phyloP scores from a whole-genome alignment of 64 coral and sea anemone species.

The Pocillopora verrucosa region DNA sequence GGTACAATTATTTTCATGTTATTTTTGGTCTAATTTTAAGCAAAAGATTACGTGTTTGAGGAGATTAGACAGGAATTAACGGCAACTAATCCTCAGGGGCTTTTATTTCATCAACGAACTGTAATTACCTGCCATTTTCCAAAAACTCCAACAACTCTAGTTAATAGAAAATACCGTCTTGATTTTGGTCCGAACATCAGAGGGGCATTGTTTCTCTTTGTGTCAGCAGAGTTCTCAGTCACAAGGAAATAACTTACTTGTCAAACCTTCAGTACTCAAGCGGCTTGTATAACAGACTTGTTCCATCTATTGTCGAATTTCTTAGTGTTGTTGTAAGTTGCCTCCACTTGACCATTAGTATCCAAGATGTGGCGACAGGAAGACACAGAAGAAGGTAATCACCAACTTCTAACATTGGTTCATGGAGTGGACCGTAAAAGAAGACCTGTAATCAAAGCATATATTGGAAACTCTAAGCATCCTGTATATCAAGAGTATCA shows the following conservation, averaged over 20 bases:
- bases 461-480: not conserved
- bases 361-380: not conserved
- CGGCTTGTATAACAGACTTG: too few relatives aligned
- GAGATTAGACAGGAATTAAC: not conserved
- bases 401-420: constrained; percentile 28
- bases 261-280: too few relatives aligned
- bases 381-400: not conserved
- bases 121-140: not conserved
- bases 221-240: too few relatives aligned
- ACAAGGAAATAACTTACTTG: too few relatives aligned
- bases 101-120: not conserved
- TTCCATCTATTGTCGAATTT: too few relatives aligned
- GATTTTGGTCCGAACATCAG: too few relatives aligned
- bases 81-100: not conserved
- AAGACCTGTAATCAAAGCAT: not conserved
- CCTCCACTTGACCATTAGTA: not conserved
- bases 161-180: too few relatives aligned
- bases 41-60: constrained; percentile 13
- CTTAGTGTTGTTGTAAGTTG: too few relatives aligned
- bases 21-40: not conserved
- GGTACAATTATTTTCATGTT: not conserved
- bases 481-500: constrained; percentile 1
- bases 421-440: constrained; percentile 14
- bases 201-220: too few relatives aligned
- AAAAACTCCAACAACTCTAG: not conserved